A percentile compares a stretch with the other conserved stretches of the same genome.
These are phyloP conservation scores for Ridgeia piscesae DNA, from an alignment of 1,140 invertebrate genomes.

Conservation along the genomic window DNA sequence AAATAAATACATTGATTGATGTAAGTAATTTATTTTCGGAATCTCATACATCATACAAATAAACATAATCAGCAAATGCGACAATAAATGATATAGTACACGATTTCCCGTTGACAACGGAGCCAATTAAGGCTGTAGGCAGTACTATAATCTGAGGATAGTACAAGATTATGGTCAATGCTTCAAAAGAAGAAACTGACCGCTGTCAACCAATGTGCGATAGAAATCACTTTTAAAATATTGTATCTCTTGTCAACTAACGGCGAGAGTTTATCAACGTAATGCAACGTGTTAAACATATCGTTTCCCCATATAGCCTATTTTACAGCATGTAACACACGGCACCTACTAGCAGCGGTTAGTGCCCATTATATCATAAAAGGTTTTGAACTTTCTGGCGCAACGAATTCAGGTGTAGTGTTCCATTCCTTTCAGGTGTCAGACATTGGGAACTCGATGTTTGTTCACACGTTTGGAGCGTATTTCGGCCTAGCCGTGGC, in stretches of 20 bases:
- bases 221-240: neutral
- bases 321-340: neutral
- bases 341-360: neutral
- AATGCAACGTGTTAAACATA: neutral
- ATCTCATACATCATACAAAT: too few species aligned
- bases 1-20: neutral
- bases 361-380: neutral
- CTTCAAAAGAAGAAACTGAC: too few species aligned
- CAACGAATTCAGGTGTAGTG: neutral
- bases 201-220: too few species aligned
- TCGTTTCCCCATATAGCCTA: neutral
- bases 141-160: too few species aligned
- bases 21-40: too few species aligned
- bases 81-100: too few species aligned
- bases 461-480: slow-evolving; percentile 91
- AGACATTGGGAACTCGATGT: slow-evolving; percentile 83
- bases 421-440: slow-evolving; percentile 52
- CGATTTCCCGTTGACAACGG: too few species aligned
- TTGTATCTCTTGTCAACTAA: neutral
- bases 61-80: too few species aligned
- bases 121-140: too few species aligned
- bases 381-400: neutral
- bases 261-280: neutral
- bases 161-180: too few species aligned
- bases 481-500: slow-evolving; percentile 91